Percentiles rank a stretch among this genome's conserved stretches.
These are phyloP conservation scores for Spatulosminthurus flaviceps DNA, from an alignment of 2,888 invertebrate genomes.

Conservation along the genomic window DNA sequence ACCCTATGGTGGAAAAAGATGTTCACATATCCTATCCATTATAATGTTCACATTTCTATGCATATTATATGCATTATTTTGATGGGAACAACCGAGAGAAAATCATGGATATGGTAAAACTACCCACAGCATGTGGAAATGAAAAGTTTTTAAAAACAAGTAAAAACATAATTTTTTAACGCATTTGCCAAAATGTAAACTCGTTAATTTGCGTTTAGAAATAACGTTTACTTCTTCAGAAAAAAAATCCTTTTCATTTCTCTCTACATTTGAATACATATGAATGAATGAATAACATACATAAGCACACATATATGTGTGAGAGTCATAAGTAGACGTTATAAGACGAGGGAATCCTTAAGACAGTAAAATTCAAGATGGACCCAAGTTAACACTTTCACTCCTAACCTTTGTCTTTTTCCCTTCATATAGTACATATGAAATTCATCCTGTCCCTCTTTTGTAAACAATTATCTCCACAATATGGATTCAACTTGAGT, in stretches of 20 bases:
- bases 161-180: not conserved
- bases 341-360: too few relatives aligned
- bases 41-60: too few relatives aligned
- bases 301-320: too few relatives aligned
- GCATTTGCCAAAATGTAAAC: not conserved
- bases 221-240: not conserved
- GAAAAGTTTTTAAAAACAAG: not conserved
- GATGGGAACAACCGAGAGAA: not conserved
- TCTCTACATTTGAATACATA: too few relatives aligned
- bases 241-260: too few relatives aligned
- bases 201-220: constrained; percentile 5
- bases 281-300: too few relatives aligned
- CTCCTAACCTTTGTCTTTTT: constrained; percentile 31
- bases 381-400: constrained; percentile 40
- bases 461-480: constrained; percentile 28
- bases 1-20: too few relatives aligned
- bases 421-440: constrained; percentile 13
- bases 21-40: too few relatives aligned
- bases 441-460: too few relatives aligned
- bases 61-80: too few relatives aligned
- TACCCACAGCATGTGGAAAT: not conserved
- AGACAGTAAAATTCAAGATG: not conserved
- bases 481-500: constrained; percentile 32
- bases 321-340: too few relatives aligned
- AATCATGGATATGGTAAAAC: not conserved